phyloP scores from a whole-genome alignment of 2,888 invertebrate species.

The Eupeodes latifasciatus region DNA sequence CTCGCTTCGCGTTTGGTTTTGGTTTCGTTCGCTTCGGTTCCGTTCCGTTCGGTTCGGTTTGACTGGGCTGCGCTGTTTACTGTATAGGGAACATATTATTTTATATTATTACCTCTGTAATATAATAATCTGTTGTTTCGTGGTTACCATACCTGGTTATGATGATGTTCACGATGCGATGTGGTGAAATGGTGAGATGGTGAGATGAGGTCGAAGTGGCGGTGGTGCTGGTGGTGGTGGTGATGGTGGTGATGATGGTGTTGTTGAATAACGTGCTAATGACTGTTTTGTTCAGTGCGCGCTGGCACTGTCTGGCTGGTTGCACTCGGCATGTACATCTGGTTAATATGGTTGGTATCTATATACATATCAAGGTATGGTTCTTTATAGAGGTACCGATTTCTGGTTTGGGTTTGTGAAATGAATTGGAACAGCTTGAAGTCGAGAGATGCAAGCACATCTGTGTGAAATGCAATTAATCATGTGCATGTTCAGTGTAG shows the following conservation, averaged over 20 bases:
- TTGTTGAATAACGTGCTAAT: slow-evolving; percentile 73
- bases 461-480: slow-evolving; percentile 75
- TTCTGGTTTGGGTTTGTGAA: slow-evolving; percentile 73
- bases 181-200: slow-evolving; percentile 59
- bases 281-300: slow-evolving; percentile 70
- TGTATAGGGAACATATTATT: slow-evolving; percentile 1
- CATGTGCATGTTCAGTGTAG: slow-evolving; percentile 67
- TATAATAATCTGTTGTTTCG: slow-evolving; percentile 74
- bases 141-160: slow-evolving; percentile 69
- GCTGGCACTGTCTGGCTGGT: slow-evolving; percentile 39
- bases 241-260: slow-evolving; percentile 39
- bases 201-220: slow-evolving; percentile 48
- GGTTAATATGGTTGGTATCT: slow-evolving; percentile 12
- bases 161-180: slow-evolving; percentile 57
- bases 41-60: not conserved
- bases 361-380: not conserved
- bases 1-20: slow-evolving; percentile 34
- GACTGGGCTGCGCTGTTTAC: not conserved
- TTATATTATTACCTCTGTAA: slow-evolving; percentile 70
- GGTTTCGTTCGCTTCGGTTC: slow-evolving; percentile 26
- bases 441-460: slow-evolving; percentile 56
- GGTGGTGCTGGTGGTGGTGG: slow-evolving; percentile 3
- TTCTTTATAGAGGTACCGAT: not conserved
- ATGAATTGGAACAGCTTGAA: slow-evolving; percentile 69
- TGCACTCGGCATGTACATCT: slow-evolving; percentile 63